These are phyloP conservation scores for Colossoma macropomum DNA, from an alignment of 2,113 vertebrate species.

Conservation along the genomic window DNA sequence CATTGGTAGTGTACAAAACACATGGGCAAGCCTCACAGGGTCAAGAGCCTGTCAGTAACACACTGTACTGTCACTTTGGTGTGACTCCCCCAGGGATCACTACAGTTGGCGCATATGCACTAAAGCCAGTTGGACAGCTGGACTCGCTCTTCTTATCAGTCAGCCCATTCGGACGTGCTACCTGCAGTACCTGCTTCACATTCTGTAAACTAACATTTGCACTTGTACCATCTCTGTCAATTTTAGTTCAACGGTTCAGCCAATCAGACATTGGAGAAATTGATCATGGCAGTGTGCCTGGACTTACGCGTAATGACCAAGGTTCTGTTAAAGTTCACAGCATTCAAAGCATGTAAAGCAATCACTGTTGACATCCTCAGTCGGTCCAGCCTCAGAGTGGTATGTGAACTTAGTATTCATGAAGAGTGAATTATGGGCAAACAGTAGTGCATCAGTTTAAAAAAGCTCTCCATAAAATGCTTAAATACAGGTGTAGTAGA, in stretches of 20 bases:
- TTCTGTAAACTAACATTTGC: neutral
- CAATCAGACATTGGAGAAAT: neutral
- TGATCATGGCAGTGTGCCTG: neutral
- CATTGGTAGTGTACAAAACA: neutral
- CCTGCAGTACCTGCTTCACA: too few relatives aligned
- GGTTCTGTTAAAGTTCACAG: too few relatives aligned
- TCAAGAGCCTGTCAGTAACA: slow-evolving; percentile 8
- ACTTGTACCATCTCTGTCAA: neutral
- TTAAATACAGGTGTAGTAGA: too few relatives aligned
- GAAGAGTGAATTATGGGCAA: too few relatives aligned
- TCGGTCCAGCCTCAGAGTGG: too few relatives aligned
- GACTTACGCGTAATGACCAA: neutral
- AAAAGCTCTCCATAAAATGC: too few relatives aligned
- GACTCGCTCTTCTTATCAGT: neutral
- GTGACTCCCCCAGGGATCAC: too few relatives aligned
- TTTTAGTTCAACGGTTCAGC: neutral
- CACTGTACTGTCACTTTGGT: neutral
- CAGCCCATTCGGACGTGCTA: neutral
- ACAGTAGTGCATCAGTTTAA: too few relatives aligned
- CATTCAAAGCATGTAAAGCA: too few relatives aligned
- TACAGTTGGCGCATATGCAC: neutral
- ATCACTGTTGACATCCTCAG: too few relatives aligned
- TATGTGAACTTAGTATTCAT: too few relatives aligned
- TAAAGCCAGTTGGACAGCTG: neutral
- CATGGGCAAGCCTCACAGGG: neutral